Conservation (phyloP, 1,140 invertebrate species). For the Aphelenchoides besseyi region DNA sequence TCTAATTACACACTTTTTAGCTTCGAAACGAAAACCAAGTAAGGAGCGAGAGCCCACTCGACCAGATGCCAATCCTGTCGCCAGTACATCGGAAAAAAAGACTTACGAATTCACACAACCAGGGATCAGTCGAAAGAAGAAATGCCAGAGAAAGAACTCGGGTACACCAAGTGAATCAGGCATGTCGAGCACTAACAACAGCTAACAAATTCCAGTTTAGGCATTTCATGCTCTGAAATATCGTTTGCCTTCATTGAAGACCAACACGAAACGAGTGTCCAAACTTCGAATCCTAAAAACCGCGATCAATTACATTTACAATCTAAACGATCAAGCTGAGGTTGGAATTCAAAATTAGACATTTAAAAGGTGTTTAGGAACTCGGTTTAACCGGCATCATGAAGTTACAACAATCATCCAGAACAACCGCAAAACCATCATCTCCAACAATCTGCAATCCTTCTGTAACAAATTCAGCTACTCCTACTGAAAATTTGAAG, state of each 20-base stretch:
- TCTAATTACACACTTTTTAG: too few species aligned
- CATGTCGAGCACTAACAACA: background rate
- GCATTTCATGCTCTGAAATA: background rate
- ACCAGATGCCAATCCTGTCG: background rate
- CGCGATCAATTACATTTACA: constrained; percentile 17
- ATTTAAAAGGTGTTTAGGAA: too few species aligned
- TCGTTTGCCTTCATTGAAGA: constrained; percentile 11
- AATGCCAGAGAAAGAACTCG: background rate
- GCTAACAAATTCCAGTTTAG: background rate
- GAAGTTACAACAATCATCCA: too few species aligned
- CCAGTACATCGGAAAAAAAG: background rate
- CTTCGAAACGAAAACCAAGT: background rate
- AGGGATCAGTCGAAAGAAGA: background rate
- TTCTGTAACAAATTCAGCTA: too few species aligned
- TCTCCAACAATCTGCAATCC: too few species aligned
- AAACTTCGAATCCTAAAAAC: constrained; percentile 16
- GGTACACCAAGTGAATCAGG: background rate
- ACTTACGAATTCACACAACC: background rate
- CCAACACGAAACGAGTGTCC: constrained; percentile 12
- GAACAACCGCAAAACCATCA: too few species aligned
- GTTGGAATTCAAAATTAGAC: too few species aligned
- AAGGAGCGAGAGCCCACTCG: background rate
- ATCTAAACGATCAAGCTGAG: constrained; percentile 3
- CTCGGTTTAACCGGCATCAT: too few species aligned
- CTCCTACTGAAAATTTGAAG: too few species aligned